Base-by-base conservation (phyloP, 2,113 vertebrate genomes). In the Mobula birostris region DNA sequence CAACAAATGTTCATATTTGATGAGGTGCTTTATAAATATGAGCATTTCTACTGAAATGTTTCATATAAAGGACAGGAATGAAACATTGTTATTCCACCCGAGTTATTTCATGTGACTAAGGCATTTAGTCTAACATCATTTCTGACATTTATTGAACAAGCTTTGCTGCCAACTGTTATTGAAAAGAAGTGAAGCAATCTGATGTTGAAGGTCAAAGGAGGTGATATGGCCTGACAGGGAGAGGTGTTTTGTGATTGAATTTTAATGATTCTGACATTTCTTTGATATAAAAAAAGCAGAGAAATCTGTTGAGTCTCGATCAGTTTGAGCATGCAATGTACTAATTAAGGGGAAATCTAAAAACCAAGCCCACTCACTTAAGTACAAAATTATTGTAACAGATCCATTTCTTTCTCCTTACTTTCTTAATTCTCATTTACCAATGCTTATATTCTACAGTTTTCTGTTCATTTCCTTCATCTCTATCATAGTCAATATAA, bases 221-320 rank as follows among this genome's bases (percentile, higher is more conserved):
- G 94, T 94, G 95, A 96, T 68, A 2, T 5, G 91, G 95, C 95
- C 96, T 97, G 97, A 98, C 97, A 98, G 95, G 96, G 96, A 2
- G 94, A 97, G 96, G 98, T 98, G 98, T 97, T 96, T 97, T 95
- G 95, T 96, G 96, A 97, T 12, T 94, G 97, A 98, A 97, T 94
- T 95, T 98, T 97, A 98, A 96, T 95, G 94, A 94, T 95, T 91
- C 80, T 24, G 98, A 98, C 97, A 96, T 96, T 95, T 95, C 94
- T 95, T 95, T 66, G 56, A 95, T 19, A 48, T 11, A 95, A 95
- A 94, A 95, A 93, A 27, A 70, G 27, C 40, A 56, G 91, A 93
- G 91, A 74, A 93, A 93, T 93, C 36, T 93, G 70, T 74, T 93
- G 21, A 40, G 90, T 93, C 91, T 76, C 74, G 91, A 48, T 93